These are phyloP conservation scores for Ameiurus melas DNA, from an alignment of 2,113 vertebrate genomes.

Conservation along the genomic window DNA sequence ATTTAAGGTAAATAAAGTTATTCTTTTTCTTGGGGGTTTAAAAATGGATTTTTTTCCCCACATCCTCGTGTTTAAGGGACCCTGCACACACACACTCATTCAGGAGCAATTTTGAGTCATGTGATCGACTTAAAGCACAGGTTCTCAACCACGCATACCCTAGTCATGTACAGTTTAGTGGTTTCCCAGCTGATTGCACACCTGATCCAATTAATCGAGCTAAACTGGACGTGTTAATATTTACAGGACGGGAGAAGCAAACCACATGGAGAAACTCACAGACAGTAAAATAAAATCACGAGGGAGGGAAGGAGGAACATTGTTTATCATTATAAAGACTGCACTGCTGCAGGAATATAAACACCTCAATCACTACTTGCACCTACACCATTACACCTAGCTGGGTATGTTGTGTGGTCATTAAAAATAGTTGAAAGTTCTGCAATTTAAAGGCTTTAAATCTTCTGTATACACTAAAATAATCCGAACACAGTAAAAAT, in stretches of 20 bases:
- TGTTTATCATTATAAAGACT: neutral
- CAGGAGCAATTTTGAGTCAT: neutral
- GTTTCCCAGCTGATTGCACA: neutral
- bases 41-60: conserved; percentile 4
- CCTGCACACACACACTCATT: neutral
- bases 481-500: neutral
- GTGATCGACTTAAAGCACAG: neutral
- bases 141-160: neutral
- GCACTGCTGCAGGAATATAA: too few relatives aligned
- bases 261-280: neutral
- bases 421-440: neutral
- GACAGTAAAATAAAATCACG: neutral
- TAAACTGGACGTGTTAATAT: neutral
- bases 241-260: neutral
- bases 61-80: neutral
- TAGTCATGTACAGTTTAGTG: neutral
- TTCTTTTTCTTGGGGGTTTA: conserved; percentile 67
- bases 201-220: neutral
- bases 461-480: neutral
- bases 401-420: neutral
- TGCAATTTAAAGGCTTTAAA: neutral
- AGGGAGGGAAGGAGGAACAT: neutral
- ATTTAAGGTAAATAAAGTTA: conserved; percentile 69
- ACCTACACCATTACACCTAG: neutral
- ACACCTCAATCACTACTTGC: neutral